Conservation (phyloP, 2,797 vertebrate genomes). For the Fistularia commersonii region DNA sequence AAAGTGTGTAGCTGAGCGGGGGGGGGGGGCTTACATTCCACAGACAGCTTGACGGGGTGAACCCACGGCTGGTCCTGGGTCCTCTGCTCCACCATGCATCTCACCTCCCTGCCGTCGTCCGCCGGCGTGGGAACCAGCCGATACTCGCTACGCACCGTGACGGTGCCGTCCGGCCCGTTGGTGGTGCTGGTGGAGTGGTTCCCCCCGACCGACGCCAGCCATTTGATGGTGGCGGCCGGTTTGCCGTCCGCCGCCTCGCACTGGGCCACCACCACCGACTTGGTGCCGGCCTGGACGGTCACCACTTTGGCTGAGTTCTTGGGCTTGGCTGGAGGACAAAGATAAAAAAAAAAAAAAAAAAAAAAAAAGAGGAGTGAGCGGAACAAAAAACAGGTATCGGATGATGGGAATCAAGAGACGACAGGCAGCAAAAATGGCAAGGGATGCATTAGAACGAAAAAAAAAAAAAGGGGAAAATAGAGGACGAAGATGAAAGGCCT, state of each 20-base stretch:
- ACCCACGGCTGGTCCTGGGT: slow-evolving; percentile 51
- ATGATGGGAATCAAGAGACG: background rate
- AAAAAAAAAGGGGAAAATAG: no score
- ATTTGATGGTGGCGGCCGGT: slow-evolving; percentile 77
- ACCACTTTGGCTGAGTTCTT: slow-evolving; percentile 64
- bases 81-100: slow-evolving; percentile 76
- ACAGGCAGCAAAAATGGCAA: background rate
- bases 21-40: slow-evolving; percentile 78
- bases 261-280: slow-evolving; percentile 72
- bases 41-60: slow-evolving; percentile 68
- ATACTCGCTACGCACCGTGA: slow-evolving; percentile 80
- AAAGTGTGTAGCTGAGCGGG: background rate
- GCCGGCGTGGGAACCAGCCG: slow-evolving; percentile 67
- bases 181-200: slow-evolving; percentile 55
- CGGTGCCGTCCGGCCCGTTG: slow-evolving; percentile 67
- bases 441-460: background rate
- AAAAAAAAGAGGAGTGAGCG: background rate
- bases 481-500: no score
- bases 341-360: background rate
- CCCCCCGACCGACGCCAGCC: slow-evolving; percentile 62
- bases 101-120: slow-evolving; percentile 70
- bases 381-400: background rate
- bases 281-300: slow-evolving; percentile 64
- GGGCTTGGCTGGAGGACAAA: slow-evolving; percentile 72
- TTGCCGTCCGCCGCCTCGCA: slow-evolving; percentile 79